These are phyloP conservation scores for Coptodon rendalli DNA, from an alignment of 2,113 vertebrate species.

Conservation along the genomic window DNA sequence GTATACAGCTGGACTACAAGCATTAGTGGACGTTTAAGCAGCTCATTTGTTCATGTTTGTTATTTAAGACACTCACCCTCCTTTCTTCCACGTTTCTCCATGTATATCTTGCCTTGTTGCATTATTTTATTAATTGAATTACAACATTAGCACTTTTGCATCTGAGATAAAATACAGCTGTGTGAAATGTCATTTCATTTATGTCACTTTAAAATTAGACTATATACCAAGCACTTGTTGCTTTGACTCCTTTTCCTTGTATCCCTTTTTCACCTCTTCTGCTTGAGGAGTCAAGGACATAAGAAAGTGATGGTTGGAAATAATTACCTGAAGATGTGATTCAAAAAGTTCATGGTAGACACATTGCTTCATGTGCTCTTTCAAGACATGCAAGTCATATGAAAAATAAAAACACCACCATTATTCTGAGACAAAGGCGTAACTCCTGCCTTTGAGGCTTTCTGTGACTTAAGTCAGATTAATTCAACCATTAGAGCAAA, in stretches of 20 bases:
- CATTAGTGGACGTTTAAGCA: fast-evolving
- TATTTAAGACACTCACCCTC: neutral
- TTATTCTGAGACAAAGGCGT: neutral
- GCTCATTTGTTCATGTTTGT: neutral
- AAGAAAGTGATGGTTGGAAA: neutral
- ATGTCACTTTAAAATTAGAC: neutral
- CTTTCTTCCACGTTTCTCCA: fast-evolving
- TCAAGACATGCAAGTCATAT: neutral
- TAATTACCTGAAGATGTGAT: neutral
- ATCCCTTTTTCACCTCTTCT: fast-evolving
- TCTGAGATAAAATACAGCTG: neutral
- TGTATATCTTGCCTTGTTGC: neutral
- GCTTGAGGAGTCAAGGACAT: neutral
- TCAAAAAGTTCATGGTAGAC: neutral
- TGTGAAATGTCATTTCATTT: neutral
- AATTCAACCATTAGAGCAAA: neutral
- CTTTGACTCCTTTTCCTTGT: neutral
- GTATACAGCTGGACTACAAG: neutral
- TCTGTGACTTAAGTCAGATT: neutral
- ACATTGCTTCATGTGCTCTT: neutral
- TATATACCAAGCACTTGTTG: neutral
- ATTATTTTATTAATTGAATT: neutral
- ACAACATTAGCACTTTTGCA: neutral
- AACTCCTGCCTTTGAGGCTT: neutral
- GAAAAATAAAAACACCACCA: fast-evolving